Conservation (phyloP, 2,888 invertebrate species). For the Silvanus unidentatus region DNA sequence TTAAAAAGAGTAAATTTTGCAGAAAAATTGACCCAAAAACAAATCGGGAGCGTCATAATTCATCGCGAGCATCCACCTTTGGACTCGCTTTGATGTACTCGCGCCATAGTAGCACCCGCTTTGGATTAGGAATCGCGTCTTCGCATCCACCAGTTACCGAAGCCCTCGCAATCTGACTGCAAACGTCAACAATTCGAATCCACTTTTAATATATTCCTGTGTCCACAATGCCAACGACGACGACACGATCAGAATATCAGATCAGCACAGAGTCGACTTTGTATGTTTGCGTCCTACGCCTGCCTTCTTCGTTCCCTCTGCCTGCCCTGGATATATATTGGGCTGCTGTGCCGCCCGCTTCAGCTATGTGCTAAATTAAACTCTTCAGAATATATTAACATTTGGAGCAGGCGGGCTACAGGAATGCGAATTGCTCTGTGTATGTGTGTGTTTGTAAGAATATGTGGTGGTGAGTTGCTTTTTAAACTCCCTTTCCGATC, state of each 20-base stretch:
- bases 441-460: conserved; percentile 5
- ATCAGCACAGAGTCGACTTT: conserved; percentile 27
- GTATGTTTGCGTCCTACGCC: conserved; percentile 9
- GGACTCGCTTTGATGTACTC: conserved; percentile 39
- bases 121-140: not conserved
- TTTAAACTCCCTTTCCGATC: conserved; percentile 16
- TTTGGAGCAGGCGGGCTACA: conserved; percentile 40
- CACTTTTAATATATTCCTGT: conserved; percentile 48
- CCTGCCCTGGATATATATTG: conserved; percentile 12
- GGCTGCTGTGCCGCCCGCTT: conserved; percentile 27
- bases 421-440: conserved; percentile 22
- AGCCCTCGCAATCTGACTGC: conserved; percentile 35
- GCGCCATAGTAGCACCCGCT: conserved; percentile 22
- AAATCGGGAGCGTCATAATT: too few species aligned
- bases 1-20: too few species aligned
- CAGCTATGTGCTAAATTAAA: conserved; percentile 49
- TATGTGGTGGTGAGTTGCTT: conserved; percentile 7
- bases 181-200: conserved; percentile 47
- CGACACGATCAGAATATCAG: conserved; percentile 46
- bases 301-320: conserved; percentile 15
- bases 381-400: conserved; percentile 48
- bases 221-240: conserved; percentile 45
- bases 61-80: too few species aligned
- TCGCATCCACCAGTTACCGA: conserved; percentile 14
- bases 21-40: too few species aligned